Percentiles rank a stretch among this genome's conserved stretches.
phyloP scores from a whole-genome alignment of 2,797 vertebrate species.

The Anguilla marmorata region DNA sequence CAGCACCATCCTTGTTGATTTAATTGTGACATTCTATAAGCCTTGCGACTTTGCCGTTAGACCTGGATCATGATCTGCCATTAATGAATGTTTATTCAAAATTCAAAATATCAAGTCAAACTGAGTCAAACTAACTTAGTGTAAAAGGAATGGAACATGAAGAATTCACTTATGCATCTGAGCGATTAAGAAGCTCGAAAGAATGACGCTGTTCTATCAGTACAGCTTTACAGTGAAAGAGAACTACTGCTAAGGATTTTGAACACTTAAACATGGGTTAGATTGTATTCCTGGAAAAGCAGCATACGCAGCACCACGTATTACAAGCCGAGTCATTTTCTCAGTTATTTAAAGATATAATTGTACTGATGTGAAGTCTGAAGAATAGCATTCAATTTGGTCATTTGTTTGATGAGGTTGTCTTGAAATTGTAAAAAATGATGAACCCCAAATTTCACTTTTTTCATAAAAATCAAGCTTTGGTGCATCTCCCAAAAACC shows the following conservation, averaged over 20 bases:
- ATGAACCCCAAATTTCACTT: background rate
- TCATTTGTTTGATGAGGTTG: background rate
- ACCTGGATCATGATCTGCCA: background rate
- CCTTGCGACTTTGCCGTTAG: background rate
- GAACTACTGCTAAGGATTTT: background rate
- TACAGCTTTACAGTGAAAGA: background rate
- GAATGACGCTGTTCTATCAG: background rate
- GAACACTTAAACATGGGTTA: background rate
- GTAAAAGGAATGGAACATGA: background rate
- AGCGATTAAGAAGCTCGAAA: background rate
- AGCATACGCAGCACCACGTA: background rate
- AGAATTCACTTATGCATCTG: background rate
- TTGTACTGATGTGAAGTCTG: background rate
- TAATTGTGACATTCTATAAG: background rate
- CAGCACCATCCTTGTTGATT: background rate
- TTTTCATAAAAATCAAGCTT: background rate
- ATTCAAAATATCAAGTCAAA: background rate
- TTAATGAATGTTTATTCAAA: background rate
- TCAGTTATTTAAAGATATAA: background rate
- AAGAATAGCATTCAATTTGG: background rate
- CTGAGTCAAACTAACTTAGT: background rate
- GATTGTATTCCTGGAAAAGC: background rate
- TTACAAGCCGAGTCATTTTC: background rate
- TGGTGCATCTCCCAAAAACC: background rate
- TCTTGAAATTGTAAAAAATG: too few relatives aligned